Evolutionary conservation across 1,140 invertebrate genomes (phyloP), one percentile per base, ranked within the genome.

Genomic region (Drosophila yakuba): DNA sequence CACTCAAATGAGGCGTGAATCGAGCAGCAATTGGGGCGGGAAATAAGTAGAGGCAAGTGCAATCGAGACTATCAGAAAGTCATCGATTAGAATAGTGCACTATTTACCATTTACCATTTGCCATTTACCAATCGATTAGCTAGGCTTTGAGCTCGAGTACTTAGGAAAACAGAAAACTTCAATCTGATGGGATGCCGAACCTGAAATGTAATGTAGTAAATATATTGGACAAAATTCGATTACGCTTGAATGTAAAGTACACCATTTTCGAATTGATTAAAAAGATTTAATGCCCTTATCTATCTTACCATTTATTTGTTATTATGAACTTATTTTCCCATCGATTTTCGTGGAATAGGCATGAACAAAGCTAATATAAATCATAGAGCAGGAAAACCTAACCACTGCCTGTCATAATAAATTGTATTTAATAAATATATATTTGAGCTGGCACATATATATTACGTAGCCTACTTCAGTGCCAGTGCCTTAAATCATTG

Each of bases 401-500:
- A 44, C 25, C 23, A 28, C 54, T 17, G 54, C 23, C 15, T 25
- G 20, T 56, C 54, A 56, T 25, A 56, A 56, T 57, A 57, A 43
- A 43, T 52, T 36, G 4, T 28, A 17, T 28, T 44, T 20, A n/a
- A 58, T 52, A 58, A 25, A 55, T 38, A 55, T 55, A 35, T 28
- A 25, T 23, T 62, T 32, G 35, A 32, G 36, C 52, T 15, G 35
- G 14, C 20, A 32, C 8, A 41, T 4, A 62, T 62, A 58, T 58
- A 58, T 62, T 20, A 32, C 58, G 58, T 58, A 25, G 4, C 20
- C 52, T 2, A 57, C 20, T 15, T 41, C 20, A 20, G 20, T 20
- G 20, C 20, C 58, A 5, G 17, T 3, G 12, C 58, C 58, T 63
- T 66, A 66, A 66, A 66, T 66, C 23, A 66, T 66, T 35, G 35